Percentiles rank a stretch among this genome's conserved stretches.
phyloP scores from a whole-genome alignment of 2,113 vertebrate species.

The Spizaetus ornatus region DNA sequence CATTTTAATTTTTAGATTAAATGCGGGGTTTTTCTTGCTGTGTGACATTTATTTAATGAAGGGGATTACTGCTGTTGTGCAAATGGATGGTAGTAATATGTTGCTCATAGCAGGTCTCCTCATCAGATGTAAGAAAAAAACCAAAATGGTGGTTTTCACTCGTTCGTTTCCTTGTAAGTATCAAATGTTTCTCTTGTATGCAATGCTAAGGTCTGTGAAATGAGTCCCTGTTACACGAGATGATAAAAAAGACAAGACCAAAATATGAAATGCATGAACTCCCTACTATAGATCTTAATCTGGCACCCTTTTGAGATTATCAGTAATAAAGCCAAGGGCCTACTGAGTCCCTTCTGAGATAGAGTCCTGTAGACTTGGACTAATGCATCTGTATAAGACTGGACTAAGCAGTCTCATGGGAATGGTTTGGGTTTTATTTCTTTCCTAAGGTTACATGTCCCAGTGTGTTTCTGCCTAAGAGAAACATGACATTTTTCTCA shows the following conservation, averaged over 20 bases:
- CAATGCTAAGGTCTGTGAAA: neutral
- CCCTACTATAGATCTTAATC: neutral
- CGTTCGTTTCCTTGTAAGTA: neutral
- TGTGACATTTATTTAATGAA: neutral
- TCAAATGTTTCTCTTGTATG: neutral
- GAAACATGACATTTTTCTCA: constrained; percentile 77
- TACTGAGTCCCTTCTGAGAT: neutral
- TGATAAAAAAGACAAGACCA: neutral
- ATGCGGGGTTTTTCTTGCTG: neutral
- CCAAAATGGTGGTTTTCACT: accelerated
- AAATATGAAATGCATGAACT: neutral
- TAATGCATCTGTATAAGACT: too few species aligned
- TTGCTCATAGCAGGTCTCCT: neutral
- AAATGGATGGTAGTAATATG: neutral
- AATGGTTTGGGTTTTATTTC: neutral
- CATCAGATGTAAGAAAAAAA: neutral
- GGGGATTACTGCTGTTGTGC: neutral
- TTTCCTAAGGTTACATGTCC: constrained; percentile 73
- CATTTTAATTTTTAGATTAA: too few species aligned
- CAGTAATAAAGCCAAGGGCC: neutral
- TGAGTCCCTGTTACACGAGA: neutral
- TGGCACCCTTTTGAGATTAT: neutral
- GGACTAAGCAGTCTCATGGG: neutral
- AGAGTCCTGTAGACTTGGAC: neutral
- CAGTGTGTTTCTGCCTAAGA: constrained; percentile 70